Percentiles rank a stretch among this genome's conserved stretches.
Evolutionary conservation across 2,888 invertebrate species (phyloP).

Genomic region (Fabriciana adippe): DNA sequence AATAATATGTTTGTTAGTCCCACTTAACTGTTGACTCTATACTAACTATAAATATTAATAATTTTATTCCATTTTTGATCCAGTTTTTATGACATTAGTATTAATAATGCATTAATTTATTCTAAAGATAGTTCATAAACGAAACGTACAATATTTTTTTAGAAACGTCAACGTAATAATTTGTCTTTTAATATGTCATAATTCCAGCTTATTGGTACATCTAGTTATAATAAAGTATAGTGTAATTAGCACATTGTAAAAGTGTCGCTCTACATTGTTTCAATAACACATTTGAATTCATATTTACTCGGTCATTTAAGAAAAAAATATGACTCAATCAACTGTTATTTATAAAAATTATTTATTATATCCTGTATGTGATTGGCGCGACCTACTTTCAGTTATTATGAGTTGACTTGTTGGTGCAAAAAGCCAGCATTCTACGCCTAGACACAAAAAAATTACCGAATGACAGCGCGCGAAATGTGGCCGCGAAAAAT

Average conservation of each 20-base stretch:
- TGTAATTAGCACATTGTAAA: constrained; percentile 6
- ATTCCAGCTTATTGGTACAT: not conserved
- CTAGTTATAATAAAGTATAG: not conserved
- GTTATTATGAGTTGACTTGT: constrained; percentile 24
- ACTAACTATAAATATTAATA: constrained; percentile 4
- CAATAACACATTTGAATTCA: not conserved
- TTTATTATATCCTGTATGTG: constrained; percentile 29
- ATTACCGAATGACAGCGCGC: constrained; percentile 43
- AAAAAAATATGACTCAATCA: constrained; percentile 27
- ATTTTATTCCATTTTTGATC: constrained; percentile 12
- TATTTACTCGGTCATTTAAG: not conserved
- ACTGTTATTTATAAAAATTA: constrained; percentile 30
- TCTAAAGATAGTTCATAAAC: not conserved
- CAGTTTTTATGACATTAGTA: constrained; percentile 16
- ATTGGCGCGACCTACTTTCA: constrained; percentile 38
- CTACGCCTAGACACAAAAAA: constrained; percentile 34
- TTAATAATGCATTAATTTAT: constrained; percentile 7
- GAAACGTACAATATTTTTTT: constrained; percentile 11
- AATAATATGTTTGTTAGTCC: constrained; percentile 27
- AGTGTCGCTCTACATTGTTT: not conserved
- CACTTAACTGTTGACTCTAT: constrained; percentile 14
- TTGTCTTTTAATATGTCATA: constrained; percentile 13
- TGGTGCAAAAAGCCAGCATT: constrained; percentile 30
- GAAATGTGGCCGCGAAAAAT: constrained; percentile 55
- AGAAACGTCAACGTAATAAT: not conserved